These are phyloP conservation scores for Lepilemur ruficaudatus DNA, from an alignment of 2,797 vertebrate genomes.

Conservation along the genomic window DNA sequence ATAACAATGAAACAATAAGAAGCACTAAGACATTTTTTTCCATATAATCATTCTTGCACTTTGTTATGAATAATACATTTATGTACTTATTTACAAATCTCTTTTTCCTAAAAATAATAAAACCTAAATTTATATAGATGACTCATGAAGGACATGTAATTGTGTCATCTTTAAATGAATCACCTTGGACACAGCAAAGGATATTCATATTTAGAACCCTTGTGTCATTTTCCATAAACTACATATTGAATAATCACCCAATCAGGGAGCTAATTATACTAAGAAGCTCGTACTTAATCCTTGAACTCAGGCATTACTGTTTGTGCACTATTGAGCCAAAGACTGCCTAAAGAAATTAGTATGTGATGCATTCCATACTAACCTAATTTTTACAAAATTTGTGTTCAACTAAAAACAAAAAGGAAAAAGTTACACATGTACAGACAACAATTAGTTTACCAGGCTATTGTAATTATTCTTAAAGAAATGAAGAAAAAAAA, in stretches of 20 bases:
- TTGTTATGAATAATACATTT: neutral
- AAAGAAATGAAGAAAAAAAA: neutral
- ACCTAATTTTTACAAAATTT: neutral
- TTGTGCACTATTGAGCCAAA: neutral
- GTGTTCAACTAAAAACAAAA: neutral
- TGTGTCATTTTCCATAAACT: neutral
- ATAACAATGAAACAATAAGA: neutral
- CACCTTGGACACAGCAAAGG: neutral
- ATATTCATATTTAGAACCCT: neutral
- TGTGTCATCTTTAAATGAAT: neutral
- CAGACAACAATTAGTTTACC: neutral
- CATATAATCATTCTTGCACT: neutral
- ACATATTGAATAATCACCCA: neutral
- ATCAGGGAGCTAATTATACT: neutral
- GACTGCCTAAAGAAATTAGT: neutral
- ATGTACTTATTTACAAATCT: neutral
- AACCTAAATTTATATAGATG: neutral
- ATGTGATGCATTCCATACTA: neutral
- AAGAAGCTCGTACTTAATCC: neutral
- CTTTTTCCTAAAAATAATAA: neutral
- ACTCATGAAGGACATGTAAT: neutral
- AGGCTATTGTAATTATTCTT: neutral
- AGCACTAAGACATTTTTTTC: neutral
- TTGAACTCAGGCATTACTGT: neutral
- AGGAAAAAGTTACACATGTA: neutral